Evolutionary conservation across 2,888 invertebrate genomes (phyloP).

Genomic region (Corythucha ciliata): DNA sequence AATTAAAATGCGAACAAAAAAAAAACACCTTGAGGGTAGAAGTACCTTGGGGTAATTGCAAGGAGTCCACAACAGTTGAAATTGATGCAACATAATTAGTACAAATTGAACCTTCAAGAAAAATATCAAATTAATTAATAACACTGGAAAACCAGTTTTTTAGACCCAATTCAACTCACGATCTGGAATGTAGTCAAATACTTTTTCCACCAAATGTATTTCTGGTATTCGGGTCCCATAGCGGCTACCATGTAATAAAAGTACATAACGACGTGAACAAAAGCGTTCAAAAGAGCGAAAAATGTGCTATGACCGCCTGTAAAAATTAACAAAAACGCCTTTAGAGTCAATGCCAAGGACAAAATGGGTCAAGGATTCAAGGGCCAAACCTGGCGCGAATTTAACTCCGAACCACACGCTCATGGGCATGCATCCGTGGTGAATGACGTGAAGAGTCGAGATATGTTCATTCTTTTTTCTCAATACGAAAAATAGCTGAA

Average conservation of each 20-base stretch:
- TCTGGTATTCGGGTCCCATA: constrained; percentile 85
- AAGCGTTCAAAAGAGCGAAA: constrained; percentile 86
- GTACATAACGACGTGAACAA: constrained; percentile 96
- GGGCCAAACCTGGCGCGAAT: constrained; percentile 60
- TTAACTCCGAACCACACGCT: constrained; percentile 92
- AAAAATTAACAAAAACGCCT: constrained; percentile 38
- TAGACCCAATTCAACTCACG: constrained; percentile 57
- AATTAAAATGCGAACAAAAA: background rate
- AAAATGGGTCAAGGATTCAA: too few species aligned
- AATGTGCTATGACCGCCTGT: constrained; percentile 93
- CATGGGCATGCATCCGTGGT: constrained; percentile 95
- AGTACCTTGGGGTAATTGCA: constrained; percentile 81
- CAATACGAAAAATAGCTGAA: constrained; percentile 76
- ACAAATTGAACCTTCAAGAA: constrained; percentile 76
- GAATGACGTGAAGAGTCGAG: constrained; percentile 88
- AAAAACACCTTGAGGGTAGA: too few species aligned
- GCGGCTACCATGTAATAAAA: constrained; percentile 94
- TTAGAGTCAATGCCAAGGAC: too few species aligned
- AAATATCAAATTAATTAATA: constrained; percentile 5
- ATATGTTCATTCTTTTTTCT: constrained; percentile 91
- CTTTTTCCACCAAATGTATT: constrained; percentile 94
- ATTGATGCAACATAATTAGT: constrained; percentile 81
- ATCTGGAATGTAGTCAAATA: constrained; percentile 92
- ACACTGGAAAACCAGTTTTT: background rate
- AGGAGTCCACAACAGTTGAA: constrained; percentile 78